phyloP scores from a whole-genome alignment of 2,888 invertebrate species.

The Emmelina monodactyla region DNA sequence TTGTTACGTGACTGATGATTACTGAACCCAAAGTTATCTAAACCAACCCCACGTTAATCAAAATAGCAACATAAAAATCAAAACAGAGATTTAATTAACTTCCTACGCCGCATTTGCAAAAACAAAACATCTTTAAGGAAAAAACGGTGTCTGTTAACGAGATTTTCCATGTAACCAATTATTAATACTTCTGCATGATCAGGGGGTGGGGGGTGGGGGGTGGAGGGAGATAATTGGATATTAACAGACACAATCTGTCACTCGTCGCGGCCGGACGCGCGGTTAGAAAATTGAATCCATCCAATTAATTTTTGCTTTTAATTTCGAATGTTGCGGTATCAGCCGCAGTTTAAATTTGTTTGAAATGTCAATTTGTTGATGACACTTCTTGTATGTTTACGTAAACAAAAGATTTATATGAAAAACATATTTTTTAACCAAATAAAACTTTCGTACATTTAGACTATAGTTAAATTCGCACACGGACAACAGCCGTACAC shows the following conservation, averaged over 20 bases:
- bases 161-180: slow-evolving; percentile 1
- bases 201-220: slow-evolving; percentile 17
- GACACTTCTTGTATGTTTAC: not conserved
- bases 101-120: too few species aligned
- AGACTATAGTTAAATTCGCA: too few species aligned
- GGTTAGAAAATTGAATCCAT: slow-evolving; percentile 43
- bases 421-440: too few species aligned
- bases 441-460: too few species aligned
- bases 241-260: slow-evolving; percentile 47
- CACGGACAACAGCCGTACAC: slow-evolving; percentile 1
- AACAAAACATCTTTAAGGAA: too few species aligned
- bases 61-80: too few species aligned
- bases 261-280: slow-evolving; percentile 23
- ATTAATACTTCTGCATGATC: slow-evolving; percentile 2
- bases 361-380: not conserved
- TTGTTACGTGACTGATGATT: too few species aligned
- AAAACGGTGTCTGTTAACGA: too few species aligned
- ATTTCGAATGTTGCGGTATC: slow-evolving; percentile 13
- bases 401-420: too few species aligned
- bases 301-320: slow-evolving; percentile 48
- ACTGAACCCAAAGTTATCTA: too few species aligned
- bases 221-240: slow-evolving; percentile 38
- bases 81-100: too few species aligned
- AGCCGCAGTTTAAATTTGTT: slow-evolving; percentile 1
- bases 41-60: too few species aligned